Evolutionary conservation across 2,888 invertebrate genomes (phyloP), one percentile per base, ranked within the genome.

Genomic region (Eristalis arbustorum): DNA sequence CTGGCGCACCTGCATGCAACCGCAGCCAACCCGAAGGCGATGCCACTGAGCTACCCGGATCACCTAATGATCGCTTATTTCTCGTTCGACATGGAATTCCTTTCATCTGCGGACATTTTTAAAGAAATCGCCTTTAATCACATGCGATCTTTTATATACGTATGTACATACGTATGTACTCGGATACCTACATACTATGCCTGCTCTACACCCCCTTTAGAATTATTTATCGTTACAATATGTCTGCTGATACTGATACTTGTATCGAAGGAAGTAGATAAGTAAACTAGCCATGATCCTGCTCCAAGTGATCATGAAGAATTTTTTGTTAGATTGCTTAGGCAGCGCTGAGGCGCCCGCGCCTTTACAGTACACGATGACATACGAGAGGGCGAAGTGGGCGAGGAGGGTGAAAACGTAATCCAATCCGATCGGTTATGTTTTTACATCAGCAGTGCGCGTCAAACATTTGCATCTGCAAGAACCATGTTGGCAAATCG

Each of bases 31-130:
- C 80, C 63, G 66, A 85, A 75, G 81, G 77, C 77, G 18, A 82
- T 76, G 88, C 81, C 77, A 84, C 84, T 84, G 88, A 84, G 84
- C 85, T 83, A 84, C 83, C 88, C 88, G 83, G 83, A 87, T 88
- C 88, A 89, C 88, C 89, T 90, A 90, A 89, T 90, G 90, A 89
- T 89, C 89, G 89, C 90, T 90, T 90, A 90, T 90, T 90, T 89
- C 89, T 89, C 89, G 89, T 89, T 89, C 89, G 89, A 90, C 90
- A 90, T 89, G 90, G 88, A 90, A 90, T 90, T 90, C 90, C 90
- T 90, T 90, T 90, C 90, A 90, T 89, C 89, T 89, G 89, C 88
- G 89, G 89, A 89, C 90, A 90, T 89, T 89, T 89, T 88, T 84
- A 87, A 72, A 75, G 75, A 75, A 83, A 79, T 83, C 79, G 68